These are phyloP conservation scores for Ianthella basta DNA, from an alignment of 37 sponge, comb jelly and placozoan species.

Conservation along the genomic window DNA sequence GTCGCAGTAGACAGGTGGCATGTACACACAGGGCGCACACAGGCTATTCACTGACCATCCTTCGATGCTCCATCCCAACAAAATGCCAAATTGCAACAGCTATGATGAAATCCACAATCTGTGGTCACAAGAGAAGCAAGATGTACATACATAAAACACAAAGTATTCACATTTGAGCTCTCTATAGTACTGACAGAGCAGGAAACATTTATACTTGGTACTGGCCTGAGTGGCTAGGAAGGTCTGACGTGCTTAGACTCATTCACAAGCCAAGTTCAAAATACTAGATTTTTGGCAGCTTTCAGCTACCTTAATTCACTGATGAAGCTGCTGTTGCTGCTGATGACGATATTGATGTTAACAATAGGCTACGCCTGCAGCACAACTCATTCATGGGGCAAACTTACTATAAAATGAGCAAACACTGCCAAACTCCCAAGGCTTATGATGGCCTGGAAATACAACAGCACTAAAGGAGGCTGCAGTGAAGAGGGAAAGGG, in stretches of 20 bases:
- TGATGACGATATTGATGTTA: too few species aligned
- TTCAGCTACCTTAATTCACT: too few species aligned
- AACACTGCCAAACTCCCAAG: constrained; percentile 52
- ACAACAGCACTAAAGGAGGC: constrained; percentile 66
- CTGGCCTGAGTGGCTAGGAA: too few species aligned
- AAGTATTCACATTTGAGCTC: background rate
- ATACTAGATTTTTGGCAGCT: too few species aligned
- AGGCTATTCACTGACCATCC: constrained; percentile 49
- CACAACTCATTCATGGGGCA: too few species aligned
- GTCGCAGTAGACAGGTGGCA: background rate
- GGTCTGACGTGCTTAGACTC: too few species aligned
- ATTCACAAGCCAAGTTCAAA: too few species aligned
- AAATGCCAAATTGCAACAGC: constrained; percentile 52
- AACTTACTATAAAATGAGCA: background rate
- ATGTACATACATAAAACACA: background rate
- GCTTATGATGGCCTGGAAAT: constrained; percentile 50
- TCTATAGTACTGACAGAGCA: too few species aligned
- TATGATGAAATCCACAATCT: constrained; percentile 64
- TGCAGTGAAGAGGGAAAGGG: constrained; percentile 5
- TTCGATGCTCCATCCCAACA: constrained; percentile 31
- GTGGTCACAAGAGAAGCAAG: background rate
- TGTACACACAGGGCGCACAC: background rate
- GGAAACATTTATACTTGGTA: too few species aligned
- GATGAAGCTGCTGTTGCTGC: too few species aligned
- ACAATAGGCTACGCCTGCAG: too few species aligned